These are phyloP conservation scores for Drosophila equinoxialis DNA, from an alignment of 1,140 invertebrate genomes.

Conservation along the genomic window DNA sequence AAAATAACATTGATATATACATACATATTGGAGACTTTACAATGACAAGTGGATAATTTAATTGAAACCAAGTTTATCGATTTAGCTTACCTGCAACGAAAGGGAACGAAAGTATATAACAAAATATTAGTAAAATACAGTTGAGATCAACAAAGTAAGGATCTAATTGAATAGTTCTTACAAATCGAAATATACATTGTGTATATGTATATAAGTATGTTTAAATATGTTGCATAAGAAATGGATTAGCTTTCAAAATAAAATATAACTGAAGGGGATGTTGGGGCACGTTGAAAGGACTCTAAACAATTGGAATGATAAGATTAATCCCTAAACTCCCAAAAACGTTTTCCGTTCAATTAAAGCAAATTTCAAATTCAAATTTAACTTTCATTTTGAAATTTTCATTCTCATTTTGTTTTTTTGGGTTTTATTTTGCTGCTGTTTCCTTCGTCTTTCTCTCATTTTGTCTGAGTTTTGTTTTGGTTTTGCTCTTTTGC, in stretches of 20 bases:
- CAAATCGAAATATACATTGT: neutral
- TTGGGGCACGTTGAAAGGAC: too few species aligned
- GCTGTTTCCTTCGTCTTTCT: conserved; percentile 32
- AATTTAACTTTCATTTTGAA: conserved; percentile 42
- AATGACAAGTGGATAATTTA: neutral
- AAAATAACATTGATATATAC: conserved; percentile 21
- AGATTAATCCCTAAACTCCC: neutral
- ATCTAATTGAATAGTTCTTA: too few species aligned
- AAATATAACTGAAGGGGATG: too few species aligned
- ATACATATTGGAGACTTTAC: conserved; percentile 46
- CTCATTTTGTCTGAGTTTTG: conserved; percentile 42
- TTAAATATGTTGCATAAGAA: too few species aligned
- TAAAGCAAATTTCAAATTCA: conserved; percentile 14
- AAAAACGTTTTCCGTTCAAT: neutral
- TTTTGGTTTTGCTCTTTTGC: conserved; percentile 67
- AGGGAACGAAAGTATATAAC: neutral
- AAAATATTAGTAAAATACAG: too few species aligned
- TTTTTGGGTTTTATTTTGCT: conserved; percentile 50
- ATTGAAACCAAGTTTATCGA: conserved; percentile 20
- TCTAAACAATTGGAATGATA: conserved; percentile 44
- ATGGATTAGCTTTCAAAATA: too few species aligned
- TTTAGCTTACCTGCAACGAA: conserved; percentile 61
- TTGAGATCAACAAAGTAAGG: too few species aligned
- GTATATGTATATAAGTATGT: neutral
- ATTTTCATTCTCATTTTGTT: conserved; percentile 2